Evolutionary conservation across 2,888 invertebrate genomes (phyloP), one percentile per base, ranked within the genome.

Genomic region (Idaea aversata): DNA sequence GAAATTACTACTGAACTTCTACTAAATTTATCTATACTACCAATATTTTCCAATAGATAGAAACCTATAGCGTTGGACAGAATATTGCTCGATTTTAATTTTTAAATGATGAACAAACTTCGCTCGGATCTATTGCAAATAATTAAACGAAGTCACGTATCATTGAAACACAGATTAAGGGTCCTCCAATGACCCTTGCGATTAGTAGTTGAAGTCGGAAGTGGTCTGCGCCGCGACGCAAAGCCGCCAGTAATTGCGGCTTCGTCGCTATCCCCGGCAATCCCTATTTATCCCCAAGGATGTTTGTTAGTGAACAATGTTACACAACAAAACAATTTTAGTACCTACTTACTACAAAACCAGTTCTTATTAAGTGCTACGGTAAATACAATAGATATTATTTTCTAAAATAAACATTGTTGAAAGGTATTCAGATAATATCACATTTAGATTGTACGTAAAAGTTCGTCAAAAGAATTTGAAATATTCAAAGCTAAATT

Each of bases 171-270:
- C 76, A 85, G 88, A 85, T 88, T 88, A 86, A 78, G 80, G 79
- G 78, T 77, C 78, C 78, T 82, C 77, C 79, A 81, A 83, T 85
- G 84, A 81, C 85, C 84, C 82, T 82, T 78, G 84, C 85, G 86
- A 86, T 88, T 88, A 86, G 83, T 82, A 79, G 81, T 77, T 76
- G 73, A 78, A 77, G 80, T 77, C 77, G 78, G 77, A 77, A 76
- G 77, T 77, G 76, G 79, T 77, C 77, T 77, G 77, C 80, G 79
- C 77, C 75, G 81, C 81, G 81, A 86, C 87, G 86, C 79, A 86
- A 88, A 88, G 83, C 88, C 87, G 85, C 75, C 86, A 75, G 88
- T 89, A 89, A 90, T 90, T 88, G 90, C 88, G 88, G 89, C 87
- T 88, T 87, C 86, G 80, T 75, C 83, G 84, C 83, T 81, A 81